Evolutionary conservation across 2,888 invertebrate species (phyloP).

Genomic region (Hedya salicella): DNA sequence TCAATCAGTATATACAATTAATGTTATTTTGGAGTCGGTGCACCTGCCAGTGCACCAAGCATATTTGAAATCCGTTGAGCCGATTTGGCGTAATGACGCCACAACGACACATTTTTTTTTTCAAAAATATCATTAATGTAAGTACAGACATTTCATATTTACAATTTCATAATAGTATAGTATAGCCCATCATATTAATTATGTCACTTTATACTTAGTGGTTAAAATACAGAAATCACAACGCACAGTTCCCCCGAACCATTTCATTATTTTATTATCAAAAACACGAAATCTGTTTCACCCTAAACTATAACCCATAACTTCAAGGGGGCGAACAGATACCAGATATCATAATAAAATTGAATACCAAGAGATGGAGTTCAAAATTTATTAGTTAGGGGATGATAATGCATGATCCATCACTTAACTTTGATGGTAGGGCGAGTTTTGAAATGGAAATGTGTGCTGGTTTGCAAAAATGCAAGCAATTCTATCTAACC

Average conservation of each 20-base stretch:
- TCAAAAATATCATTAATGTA: too few relatives aligned
- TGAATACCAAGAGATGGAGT: conserved; percentile 35
- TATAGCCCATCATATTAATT: too few relatives aligned
- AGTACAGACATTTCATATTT: too few relatives aligned
- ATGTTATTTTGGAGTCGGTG: too few relatives aligned
- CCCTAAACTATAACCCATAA: conserved; percentile 38
- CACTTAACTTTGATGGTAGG: conserved; percentile 33
- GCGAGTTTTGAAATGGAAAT: conserved; percentile 21
- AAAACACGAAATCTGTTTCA: conserved; percentile 28
- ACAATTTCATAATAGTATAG: too few relatives aligned
- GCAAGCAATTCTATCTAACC: not conserved
- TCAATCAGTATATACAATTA: too few relatives aligned
- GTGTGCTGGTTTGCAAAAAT: conserved; percentile 13
- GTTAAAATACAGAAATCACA: not conserved
- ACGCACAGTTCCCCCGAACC: not conserved
- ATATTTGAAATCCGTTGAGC: too few relatives aligned
- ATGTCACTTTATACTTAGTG: too few relatives aligned
- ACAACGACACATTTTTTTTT: too few relatives aligned
- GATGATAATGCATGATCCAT: conserved; percentile 39
- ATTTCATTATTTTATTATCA: conserved; percentile 19
- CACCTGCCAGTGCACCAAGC: too few relatives aligned
- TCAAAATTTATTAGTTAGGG: conserved; percentile 37
- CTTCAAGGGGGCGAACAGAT: conserved; percentile 39
- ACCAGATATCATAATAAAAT: conserved; percentile 41
- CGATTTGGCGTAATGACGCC: too few relatives aligned